Evolutionary conservation across 2,888 invertebrate species (phyloP).

Genomic region (Phyto melanocephala): DNA sequence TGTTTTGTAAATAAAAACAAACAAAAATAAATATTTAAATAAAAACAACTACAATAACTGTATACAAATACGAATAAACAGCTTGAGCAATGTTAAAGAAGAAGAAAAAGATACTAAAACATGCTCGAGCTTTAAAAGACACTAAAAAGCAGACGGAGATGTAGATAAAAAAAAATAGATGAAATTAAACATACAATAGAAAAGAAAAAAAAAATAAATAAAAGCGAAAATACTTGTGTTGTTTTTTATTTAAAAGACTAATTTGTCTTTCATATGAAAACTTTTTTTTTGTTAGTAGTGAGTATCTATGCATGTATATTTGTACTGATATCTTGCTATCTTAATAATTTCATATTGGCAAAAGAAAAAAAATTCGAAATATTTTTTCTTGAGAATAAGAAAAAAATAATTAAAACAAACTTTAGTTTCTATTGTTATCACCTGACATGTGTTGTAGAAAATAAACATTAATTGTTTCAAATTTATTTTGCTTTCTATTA

Average conservation of each 20-base stretch:
- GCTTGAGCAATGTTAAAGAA: too few species aligned
- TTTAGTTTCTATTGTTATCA: constrained; percentile 29
- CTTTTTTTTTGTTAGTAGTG: neutral
- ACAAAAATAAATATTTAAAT: constrained; percentile 32
- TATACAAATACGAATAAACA: constrained; percentile 27
- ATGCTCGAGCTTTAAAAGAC: constrained; percentile 24
- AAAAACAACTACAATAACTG: constrained; percentile 26
- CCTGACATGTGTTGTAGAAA: neutral
- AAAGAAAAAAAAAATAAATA: neutral
- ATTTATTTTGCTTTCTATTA: neutral
- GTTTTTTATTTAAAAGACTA: neutral
- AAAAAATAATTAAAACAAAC: neutral
- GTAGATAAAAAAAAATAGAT: neutral
- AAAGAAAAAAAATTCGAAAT: neutral
- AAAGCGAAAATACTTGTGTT: constrained; percentile 22
- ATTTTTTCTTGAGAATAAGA: neutral
- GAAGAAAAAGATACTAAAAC: neutral
- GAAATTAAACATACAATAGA: neutral
- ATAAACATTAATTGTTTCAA: neutral
- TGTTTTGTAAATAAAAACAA: constrained; percentile 34
- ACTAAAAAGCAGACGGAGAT: constrained; percentile 14
- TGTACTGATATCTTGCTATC: neutral
- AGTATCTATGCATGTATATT: neutral
- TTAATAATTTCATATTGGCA: neutral
- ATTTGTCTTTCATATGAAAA: constrained; percentile 25